A percentile compares a stretch with the other conserved stretches of the same genome.
Conservation (phyloP, 2,797 vertebrate genomes). For the Macropodus opercularis region DNA sequence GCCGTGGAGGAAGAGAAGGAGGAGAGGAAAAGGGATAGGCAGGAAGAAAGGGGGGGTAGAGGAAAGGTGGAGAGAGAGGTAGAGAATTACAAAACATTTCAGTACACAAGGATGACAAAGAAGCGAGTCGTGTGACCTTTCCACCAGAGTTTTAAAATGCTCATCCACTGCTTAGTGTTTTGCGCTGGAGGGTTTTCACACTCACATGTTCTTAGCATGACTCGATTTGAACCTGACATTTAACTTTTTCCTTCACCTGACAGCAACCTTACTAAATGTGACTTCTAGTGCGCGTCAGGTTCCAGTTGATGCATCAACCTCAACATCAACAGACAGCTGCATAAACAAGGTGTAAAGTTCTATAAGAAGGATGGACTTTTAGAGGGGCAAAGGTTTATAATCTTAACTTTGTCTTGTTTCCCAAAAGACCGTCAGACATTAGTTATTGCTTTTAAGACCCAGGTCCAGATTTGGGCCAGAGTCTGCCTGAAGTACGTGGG, state of each 20-base stretch:
- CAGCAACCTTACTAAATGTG: not conserved
- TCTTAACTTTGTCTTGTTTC: no score
- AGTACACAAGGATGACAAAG: not conserved
- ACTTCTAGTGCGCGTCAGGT: no score
- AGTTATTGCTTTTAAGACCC: no score
- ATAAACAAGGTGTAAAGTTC: no score
- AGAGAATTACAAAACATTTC: constrained; percentile 3
- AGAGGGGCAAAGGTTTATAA: no score
- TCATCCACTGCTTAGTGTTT: not conserved
- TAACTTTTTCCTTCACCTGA: not conserved
- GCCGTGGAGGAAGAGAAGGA: constrained; percentile 20
- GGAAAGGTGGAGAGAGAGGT: constrained; percentile 9
- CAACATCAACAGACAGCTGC: no score
- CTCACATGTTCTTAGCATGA: not conserved
- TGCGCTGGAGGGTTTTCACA: not conserved
- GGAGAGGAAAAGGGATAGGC: constrained; percentile 33
- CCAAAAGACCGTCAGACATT: no score
- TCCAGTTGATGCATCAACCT: no score
- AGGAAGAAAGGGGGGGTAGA: constrained; percentile 20
- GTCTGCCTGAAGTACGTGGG: not conserved
- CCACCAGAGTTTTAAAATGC: not conserved
- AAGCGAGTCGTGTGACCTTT: not conserved
- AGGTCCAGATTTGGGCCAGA: not conserved
- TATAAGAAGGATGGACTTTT: no score
- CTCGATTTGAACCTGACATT: not conserved